Base-by-base conservation (phyloP, 2,888 invertebrate genomes). In the Lasioglossum zephyrum region DNA sequence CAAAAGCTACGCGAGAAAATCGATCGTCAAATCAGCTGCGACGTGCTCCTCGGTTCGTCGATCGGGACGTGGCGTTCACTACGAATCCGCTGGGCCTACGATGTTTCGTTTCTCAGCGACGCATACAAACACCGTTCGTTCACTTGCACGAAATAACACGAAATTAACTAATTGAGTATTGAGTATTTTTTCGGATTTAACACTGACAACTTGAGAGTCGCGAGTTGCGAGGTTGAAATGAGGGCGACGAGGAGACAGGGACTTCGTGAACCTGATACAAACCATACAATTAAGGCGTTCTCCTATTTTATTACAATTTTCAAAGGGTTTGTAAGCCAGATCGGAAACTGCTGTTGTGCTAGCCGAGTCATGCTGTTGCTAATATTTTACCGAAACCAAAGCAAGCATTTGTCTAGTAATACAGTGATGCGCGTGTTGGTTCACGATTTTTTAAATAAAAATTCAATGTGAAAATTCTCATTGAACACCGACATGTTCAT, bases 111-210 rank as follows among this genome's bases (percentile, higher is more conserved):
- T 73, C 53, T 85, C 72, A 87, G 85, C 88, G 87, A 89, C 88
- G 88, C 89, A 86, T 90, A 84, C 85, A 89, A 72, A 89, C 85
- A 90, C 77, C 86, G 86, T 89, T 82, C 86, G 77, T 84, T 88
- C 87, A 87, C 84, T 87, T 81, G 79, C 79, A 82, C 81, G 84
- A 86, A 87, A 87, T 31, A 63, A 63, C n/a, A 87, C 63, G 77
- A 84, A 82, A 89, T 86, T 78, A 87, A 92, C 88, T 92, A 91
- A 89, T 89, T 87, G 87, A 88, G 85, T 89, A 92, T 90, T 92
- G 92, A 92, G 92, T 92, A 92, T 92, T 92, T 81, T 91, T 90
- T 70, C 69, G 74, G 69, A 49, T 49, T 49, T 8, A 73, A 75
- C 63, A 75, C 63, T 75, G 72, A 87, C 89, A 87, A 87, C 83